Evolutionary conservation across 2,888 invertebrate genomes (phyloP), one percentile per base, ranked within the genome.

Genomic region (Clusia tigrina): DNA sequence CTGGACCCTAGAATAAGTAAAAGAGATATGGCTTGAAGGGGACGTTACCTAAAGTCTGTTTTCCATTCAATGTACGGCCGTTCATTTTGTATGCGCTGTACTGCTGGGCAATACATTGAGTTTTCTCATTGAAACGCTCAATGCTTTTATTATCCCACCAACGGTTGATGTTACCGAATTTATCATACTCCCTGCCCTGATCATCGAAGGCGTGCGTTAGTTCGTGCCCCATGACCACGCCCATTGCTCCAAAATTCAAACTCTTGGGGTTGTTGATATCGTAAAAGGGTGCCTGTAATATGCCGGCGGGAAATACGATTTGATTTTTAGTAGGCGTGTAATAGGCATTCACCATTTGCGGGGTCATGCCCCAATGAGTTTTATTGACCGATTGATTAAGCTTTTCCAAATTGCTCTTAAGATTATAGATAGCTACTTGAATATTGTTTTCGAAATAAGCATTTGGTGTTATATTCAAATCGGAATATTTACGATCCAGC

Each of bases 81-180:
- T 92, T 91, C 62, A 96, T 88, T 69, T 89, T 81, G 74, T 88
- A 91, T 10, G 88, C 86, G 59, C 91, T 88, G 81, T 99, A 99
- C 82, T 99, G 98, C 38, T 94, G 89, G 10, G 92, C 88, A 67
- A 96, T 90, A 79, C 99, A 99, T 74, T 94, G 89, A 0, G 96
- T 92, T 63, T 93, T 89, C 48, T 90, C 87, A 76, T 95, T 94
- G 83, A 99, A 99, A 60, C 89, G 89, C 0, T 88, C 89, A 62
- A 97, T 93, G 0, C 98, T 98, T 12, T 89, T 89, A 74, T 94
- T 92, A 77, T 96, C 95, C 99, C 99, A 99, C 98, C 99, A 99
- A 69, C 94, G 93, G 79, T 96, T 92, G 64, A 99, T 85, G 83
- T 98, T 98, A 0, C 99, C 99, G 63, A 84, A 86, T 69, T 92